A percentile compares a stretch with the other conserved stretches of the same genome.
These are phyloP conservation scores for Epinephelus lanceolatus DNA, from an alignment of 2,113 vertebrate genomes.

Conservation along the genomic window DNA sequence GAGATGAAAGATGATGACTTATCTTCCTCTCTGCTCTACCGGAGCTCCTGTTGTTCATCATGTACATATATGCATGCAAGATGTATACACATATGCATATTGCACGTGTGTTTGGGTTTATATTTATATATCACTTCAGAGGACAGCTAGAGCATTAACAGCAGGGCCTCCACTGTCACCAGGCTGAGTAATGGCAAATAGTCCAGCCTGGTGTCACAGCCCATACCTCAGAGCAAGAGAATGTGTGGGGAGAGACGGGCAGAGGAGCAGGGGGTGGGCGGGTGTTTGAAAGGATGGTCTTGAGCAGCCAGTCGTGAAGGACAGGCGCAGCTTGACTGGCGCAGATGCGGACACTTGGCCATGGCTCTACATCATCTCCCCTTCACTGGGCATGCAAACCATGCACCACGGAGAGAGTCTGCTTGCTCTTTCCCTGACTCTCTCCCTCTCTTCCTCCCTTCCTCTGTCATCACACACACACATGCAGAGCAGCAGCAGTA, in stretches of 20 bases:
- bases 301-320: slow-evolving; percentile 93
- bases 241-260: slow-evolving; percentile 52
- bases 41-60: slow-evolving; percentile 39
- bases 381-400: slow-evolving; percentile 86
- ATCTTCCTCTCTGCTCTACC: slow-evolving; percentile 16
- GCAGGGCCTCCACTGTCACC: slow-evolving; percentile 66
- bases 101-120: slow-evolving; percentile 52
- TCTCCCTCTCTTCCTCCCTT: slow-evolving; percentile 42
- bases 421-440: slow-evolving; percentile 70
- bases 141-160: slow-evolving; percentile 58
- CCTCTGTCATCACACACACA: slow-evolving; percentile 77
- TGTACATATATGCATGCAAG: slow-evolving; percentile 23
- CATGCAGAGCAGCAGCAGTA: slow-evolving; percentile 81
- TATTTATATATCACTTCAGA: slow-evolving; percentile 70
- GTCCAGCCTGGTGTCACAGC: slow-evolving; percentile 72
- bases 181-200: slow-evolving; percentile 77
- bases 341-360: slow-evolving; percentile 88
- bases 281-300: slow-evolving; percentile 81
- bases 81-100: slow-evolving; percentile 64
- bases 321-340: slow-evolving; percentile 87
- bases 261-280: slow-evolving; percentile 64
- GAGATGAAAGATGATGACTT: slow-evolving; percentile 42
- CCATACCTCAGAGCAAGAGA: slow-evolving; percentile 68
- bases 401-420: slow-evolving; percentile 47
- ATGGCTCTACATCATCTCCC: slow-evolving; percentile 94